Base-by-base conservation (phyloP, 2,797 vertebrate species). In the Pelobates cultripes region DNA sequence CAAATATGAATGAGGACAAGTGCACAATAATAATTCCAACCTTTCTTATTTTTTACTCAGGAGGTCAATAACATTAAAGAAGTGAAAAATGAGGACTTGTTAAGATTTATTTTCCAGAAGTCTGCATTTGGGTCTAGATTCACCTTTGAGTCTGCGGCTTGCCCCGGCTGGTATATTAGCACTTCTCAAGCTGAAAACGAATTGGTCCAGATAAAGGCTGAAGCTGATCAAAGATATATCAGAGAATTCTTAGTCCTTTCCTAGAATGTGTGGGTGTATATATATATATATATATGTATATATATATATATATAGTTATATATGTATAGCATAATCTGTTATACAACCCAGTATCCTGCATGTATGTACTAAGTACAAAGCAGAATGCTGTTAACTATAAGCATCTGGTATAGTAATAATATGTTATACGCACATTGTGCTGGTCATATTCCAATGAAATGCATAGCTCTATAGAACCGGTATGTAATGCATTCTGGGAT, bases 101-200 rank as follows among this genome's bases (percentile, higher is more conserved):
- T 28, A 13, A 57, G 73, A 14, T 84, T 74, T 43, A 43, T 86
- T 4, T 84, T 84, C 63, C 53, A 77, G 69, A 79, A 71, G 57
- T 40, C 8, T 14, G 7, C 0, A 6, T 28, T 42, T 10, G 41
- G 41, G 45, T 47, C 8, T 3, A 64, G 4, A 7, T 44, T 7
- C 40, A 64, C 4, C 17, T 86, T 86, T 43, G 82, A 86, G 28
- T 84, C 82, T 0, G 72, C 43, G 0, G 17, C 55, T 43, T 44
- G 61, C 28, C 85, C 68, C 2, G 76, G 79, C 10, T 86, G 79
- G 79, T 84, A 76, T 17, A 57, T 86, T 7, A 69, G 79, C 76
- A 86, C 85, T 2, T 81, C 82, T 0, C 75, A 84, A 13, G 0
- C 2, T 2, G 68, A 57, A 4, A n/a, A 55, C 1, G 14, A 77